phyloP scores from a whole-genome alignment of 2,888 invertebrate species.

The Aradus depressus region DNA sequence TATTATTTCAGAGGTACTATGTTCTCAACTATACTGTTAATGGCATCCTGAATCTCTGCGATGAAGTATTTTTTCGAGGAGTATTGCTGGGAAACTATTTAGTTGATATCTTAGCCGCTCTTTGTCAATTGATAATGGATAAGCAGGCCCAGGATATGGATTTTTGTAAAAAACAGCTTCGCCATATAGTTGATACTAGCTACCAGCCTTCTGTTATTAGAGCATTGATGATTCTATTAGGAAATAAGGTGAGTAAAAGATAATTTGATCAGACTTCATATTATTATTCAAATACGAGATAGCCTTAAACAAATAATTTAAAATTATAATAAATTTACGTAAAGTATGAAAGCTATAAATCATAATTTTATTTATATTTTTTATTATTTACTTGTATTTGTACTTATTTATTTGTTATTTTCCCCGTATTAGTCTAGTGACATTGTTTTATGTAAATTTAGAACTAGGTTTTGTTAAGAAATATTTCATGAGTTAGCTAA shows the following conservation, averaged over 20 bases:
- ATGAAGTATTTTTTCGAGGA: conserved; percentile 38
- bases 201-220: conserved; percentile 52
- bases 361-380: no score
- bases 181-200: conserved; percentile 43
- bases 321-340: no score
- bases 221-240: conserved; percentile 56
- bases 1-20: conserved; percentile 30
- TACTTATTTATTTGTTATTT: no score
- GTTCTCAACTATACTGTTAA: conserved; percentile 41
- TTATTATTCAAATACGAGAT: no score
- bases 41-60: conserved; percentile 42
- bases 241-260: conserved; percentile 29
- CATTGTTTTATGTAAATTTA: no score
- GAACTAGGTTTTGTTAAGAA: no score
- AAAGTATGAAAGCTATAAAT: no score
- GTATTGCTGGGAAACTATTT: conserved; percentile 47
- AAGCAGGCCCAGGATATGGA: conserved; percentile 38
- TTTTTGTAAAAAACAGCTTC: conserved; percentile 43
- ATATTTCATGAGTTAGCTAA: no score
- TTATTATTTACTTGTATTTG: no score
- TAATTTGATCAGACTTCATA: no score
- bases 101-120: conserved; percentile 50
- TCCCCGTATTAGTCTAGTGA: no score
- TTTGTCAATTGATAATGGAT: conserved; percentile 43
- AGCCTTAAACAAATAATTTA: no score